These are phyloP conservation scores for Mycalesis mineus DNA, from an alignment of 2,888 invertebrate genomes.

Conservation along the genomic window DNA sequence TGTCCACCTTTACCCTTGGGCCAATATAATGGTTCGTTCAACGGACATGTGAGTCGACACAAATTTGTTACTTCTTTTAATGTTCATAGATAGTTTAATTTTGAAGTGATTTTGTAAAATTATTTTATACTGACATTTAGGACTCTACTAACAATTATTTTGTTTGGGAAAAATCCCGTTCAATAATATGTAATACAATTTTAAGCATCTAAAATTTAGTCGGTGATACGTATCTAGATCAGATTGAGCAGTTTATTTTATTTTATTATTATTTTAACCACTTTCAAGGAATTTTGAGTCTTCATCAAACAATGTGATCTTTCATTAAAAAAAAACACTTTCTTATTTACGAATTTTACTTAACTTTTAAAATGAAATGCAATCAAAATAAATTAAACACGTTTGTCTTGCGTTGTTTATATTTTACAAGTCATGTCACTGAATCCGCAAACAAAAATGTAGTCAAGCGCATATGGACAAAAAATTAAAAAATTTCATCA, in stretches of 20 bases:
- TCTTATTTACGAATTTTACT: too few species aligned
- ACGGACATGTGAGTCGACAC: constrained; percentile 18
- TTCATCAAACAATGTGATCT: too few species aligned
- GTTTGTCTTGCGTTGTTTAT: too few species aligned
- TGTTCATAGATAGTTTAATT: background rate
- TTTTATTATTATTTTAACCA: too few species aligned
- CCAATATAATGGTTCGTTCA: constrained; percentile 15
- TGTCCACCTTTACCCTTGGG: constrained; percentile 52
- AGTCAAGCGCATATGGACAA: too few species aligned
- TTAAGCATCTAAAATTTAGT: constrained; percentile 14
- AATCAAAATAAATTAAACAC: too few species aligned
- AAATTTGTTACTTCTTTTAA: background rate
- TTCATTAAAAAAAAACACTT: too few species aligned
- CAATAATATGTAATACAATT: background rate
- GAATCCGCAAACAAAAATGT: too few species aligned
- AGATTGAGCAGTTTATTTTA: constrained; percentile 20
- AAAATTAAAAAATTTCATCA: too few species aligned
- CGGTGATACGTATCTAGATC: constrained; percentile 17
- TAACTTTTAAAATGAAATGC: too few species aligned
- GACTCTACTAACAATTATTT: background rate
- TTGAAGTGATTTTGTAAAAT: background rate
- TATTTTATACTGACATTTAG: background rate
- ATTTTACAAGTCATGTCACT: too few species aligned
- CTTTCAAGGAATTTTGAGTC: too few species aligned
- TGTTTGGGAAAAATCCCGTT: background rate